Conservation (phyloP, 1,140 invertebrate genomes). For the Drosophila nigromelanica region DNA sequence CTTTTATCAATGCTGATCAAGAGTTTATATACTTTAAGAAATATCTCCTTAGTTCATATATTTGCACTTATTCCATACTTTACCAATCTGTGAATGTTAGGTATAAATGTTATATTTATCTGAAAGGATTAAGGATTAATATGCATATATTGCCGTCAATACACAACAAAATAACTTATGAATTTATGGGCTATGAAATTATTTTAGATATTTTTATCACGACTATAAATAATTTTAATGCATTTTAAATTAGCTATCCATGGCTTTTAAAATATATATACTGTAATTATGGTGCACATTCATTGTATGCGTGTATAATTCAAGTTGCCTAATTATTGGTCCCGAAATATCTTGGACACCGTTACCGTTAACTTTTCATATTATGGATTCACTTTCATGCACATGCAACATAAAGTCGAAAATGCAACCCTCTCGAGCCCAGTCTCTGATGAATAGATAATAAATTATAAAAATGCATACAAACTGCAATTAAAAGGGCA, state of each 20-base stretch:
- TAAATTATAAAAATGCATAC: conserved; percentile 52
- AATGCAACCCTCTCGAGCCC: conserved; percentile 40
- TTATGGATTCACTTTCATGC: conserved; percentile 33
- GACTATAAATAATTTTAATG: background rate
- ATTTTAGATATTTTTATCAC: background rate
- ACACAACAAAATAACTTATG: too few relatives aligned
- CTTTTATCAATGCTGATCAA: too few relatives aligned
- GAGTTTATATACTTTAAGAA: too few relatives aligned
- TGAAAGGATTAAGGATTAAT: too few relatives aligned
- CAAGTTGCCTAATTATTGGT: conserved; percentile 15
- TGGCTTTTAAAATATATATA: background rate
- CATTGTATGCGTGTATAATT: conserved; percentile 1
- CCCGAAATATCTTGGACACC: conserved; percentile 7
- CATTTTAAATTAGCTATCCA: background rate
- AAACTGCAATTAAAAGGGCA: conserved; percentile 58
- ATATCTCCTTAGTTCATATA: too few relatives aligned
- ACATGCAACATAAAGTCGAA: conserved; percentile 14
- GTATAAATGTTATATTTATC: too few relatives aligned
- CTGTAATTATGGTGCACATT: background rate
- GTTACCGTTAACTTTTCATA: conserved; percentile 29
- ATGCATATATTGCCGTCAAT: background rate
- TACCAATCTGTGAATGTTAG: too few relatives aligned
- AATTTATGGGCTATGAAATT: background rate
- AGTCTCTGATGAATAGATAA: conserved; percentile 66
- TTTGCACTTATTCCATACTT: too few relatives aligned